These are phyloP conservation scores for Stenchaetothrips biformis DNA, from an alignment of 2,888 invertebrate genomes.

Conservation along the genomic window DNA sequence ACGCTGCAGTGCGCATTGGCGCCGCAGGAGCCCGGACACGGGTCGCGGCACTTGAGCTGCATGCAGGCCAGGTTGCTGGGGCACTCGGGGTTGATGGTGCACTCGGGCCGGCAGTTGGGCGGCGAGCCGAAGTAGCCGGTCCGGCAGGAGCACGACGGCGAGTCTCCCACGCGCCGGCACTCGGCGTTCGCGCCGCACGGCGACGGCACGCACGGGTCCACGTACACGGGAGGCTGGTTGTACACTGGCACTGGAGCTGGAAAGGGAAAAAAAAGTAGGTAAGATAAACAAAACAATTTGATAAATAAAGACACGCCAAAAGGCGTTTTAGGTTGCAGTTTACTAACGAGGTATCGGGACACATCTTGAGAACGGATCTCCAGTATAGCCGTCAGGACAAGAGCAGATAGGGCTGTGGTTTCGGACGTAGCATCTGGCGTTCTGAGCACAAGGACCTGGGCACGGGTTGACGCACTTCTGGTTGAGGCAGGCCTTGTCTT, in stretches of 20 bases:
- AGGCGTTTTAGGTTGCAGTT: too few relatives aligned
- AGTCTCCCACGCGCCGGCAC: slow-evolving; percentile 63
- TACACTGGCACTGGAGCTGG: slow-evolving; percentile 39
- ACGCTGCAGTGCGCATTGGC: slow-evolving; percentile 43
- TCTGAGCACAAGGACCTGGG: slow-evolving; percentile 52
- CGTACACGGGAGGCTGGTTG: slow-evolving; percentile 46
- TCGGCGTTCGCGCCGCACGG: slow-evolving; percentile 69
- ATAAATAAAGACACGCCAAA: too few relatives aligned
- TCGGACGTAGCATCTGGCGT: slow-evolving; percentile 53
- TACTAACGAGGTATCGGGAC: slow-evolving; percentile 49
- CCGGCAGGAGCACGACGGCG: slow-evolving; percentile 64
- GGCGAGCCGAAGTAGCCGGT: slow-evolving; percentile 73
- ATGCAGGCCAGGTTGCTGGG: slow-evolving; percentile 49
- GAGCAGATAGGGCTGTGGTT: slow-evolving; percentile 75
- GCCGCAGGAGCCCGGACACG: slow-evolving; percentile 49
- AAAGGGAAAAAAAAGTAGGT: too few relatives aligned
- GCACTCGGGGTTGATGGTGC: slow-evolving; percentile 60
- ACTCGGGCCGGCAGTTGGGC: slow-evolving; percentile 69
- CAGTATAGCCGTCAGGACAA: slow-evolving; percentile 55
- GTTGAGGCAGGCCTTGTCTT: slow-evolving; percentile 51
- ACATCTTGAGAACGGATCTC: slow-evolving; percentile 61
- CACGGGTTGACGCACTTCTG: slow-evolving; percentile 62
- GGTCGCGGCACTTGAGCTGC: slow-evolving; percentile 49
- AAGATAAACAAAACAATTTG: too few relatives aligned
- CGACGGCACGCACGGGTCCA: slow-evolving; percentile 53